Conservation (phyloP, 2,888 invertebrate genomes). For the Gordius sp. region DNA sequence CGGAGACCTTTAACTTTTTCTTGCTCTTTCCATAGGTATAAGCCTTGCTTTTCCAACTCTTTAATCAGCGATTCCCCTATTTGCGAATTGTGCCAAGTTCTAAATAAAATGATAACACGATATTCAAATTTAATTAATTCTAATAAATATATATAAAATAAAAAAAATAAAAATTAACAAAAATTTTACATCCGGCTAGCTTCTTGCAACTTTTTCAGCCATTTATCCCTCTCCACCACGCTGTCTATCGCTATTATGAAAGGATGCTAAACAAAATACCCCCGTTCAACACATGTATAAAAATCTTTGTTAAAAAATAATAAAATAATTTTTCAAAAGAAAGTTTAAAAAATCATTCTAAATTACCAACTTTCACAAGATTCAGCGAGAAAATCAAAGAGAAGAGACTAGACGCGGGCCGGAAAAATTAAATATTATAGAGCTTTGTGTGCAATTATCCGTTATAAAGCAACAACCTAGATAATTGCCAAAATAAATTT, state of each 20-base stretch:
- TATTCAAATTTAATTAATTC: neutral
- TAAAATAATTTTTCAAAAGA: too few species aligned
- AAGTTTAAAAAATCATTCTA: too few species aligned
- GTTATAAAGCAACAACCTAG: too few species aligned
- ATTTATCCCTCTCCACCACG: slow-evolving; percentile 26
- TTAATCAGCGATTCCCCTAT: slow-evolving; percentile 27
- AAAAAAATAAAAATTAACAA: neutral
- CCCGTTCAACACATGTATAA: too few species aligned
- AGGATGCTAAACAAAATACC: slow-evolving; percentile 7
- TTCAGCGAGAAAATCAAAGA: too few species aligned
- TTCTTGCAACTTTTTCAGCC: slow-evolving; percentile 26
- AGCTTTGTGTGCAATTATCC: too few species aligned
- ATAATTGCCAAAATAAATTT: too few species aligned
- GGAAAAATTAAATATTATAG: too few species aligned
- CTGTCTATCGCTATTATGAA: slow-evolving; percentile 25
- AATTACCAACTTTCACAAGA: too few species aligned
- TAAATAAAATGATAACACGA: too few species aligned
- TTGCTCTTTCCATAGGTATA: slow-evolving; percentile 28
- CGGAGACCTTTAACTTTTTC: slow-evolving; percentile 27
- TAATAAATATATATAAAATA: neutral
- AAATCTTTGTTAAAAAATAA: too few species aligned
- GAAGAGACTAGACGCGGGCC: too few species aligned
- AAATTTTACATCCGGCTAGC: slow-evolving; percentile 27
- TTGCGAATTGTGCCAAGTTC: slow-evolving; percentile 28
- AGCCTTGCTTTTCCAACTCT: slow-evolving; percentile 27